phyloP scores from a whole-genome alignment of 2,888 invertebrate genomes.

The Deroplatys truncata region DNA sequence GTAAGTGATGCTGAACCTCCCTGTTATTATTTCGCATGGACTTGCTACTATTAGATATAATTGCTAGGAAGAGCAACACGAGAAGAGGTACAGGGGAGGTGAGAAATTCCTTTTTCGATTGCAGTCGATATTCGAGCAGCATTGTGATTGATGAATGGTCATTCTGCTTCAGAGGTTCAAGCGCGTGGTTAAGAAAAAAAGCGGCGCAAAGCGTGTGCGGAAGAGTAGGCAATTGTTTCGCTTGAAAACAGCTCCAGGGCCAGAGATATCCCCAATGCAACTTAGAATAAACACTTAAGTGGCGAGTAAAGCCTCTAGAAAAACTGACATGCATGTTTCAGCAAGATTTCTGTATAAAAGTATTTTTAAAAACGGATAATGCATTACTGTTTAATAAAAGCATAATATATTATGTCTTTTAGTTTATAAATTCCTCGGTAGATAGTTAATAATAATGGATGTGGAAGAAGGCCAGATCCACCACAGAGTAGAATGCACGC shows the following conservation, averaged over 20 bases:
- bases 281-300: no score
- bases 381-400: no score
- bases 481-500: no score
- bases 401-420: no score
- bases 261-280: no score
- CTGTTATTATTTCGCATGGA: background rate
- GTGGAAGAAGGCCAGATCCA: no score
- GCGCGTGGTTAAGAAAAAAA: background rate
- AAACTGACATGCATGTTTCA: no score
- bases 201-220: background rate
- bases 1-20: background rate
- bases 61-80: constrained; percentile 28
- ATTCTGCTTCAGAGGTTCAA: background rate
- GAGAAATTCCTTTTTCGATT: constrained; percentile 30
- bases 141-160: constrained; percentile 29
- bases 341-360: no score
- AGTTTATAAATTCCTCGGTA: no score
- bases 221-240: background rate
- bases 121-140: constrained; percentile 28
- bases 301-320: no score
- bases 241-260: background rate
- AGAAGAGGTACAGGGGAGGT: constrained; percentile 23
- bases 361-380: no score
- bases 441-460: no score
- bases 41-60: background rate